Base-by-base conservation (phyloP, 64 coral and sea anemone species). In the Stylophora pistillata region DNA sequence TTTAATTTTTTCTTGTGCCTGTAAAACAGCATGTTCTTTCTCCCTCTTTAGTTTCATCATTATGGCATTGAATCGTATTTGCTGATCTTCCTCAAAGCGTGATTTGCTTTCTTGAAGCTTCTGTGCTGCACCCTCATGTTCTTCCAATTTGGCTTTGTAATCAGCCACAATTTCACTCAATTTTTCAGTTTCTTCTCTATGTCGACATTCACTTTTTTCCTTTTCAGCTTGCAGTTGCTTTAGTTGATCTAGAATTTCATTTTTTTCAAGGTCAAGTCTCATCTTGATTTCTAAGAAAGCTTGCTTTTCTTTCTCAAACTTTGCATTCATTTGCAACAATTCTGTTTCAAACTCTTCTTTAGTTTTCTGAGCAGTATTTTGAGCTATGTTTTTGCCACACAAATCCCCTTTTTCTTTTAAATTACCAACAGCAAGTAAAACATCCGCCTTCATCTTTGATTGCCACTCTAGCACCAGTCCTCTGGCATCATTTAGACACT, bases 61-160 rank as follows among this genome's bases (percentile, higher is more conserved):
- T 15, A 97, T 93, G 60, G 91, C 91, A 97, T 97, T 97, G 65
- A 97, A 97, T 20, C 95, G 74, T 76, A 83, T 97, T 55, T 97
- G 95, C 47, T 97, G 87, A 72, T 93, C 95, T 93, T 97, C 95
- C 20, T 97, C 95, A 73, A 63, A 93, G 10, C 90, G 94, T 26
- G 62, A 88, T 74, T 89, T 93, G 59, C 60, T 96, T 56, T 93
- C 95, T 4, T 93, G 71, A 26, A 90, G 60, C 59, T 87, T 97
- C 47, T 74, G 72, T 5, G 86, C 71, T 55, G 76, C 76, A 23
- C 73, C 82, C 33, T 95, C 86, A 33, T 92, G 94, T 53, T 92
- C 94, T 32, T 92, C 94, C 21, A 87, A 23, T 78, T 93, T 86
- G 33, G 29, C 29, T 82, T 87, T 97, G 26, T 84, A 93, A 3